Evolutionary conservation across 2,888 invertebrate genomes (phyloP).

Genomic region (Drosophila glabriapex): DNA sequence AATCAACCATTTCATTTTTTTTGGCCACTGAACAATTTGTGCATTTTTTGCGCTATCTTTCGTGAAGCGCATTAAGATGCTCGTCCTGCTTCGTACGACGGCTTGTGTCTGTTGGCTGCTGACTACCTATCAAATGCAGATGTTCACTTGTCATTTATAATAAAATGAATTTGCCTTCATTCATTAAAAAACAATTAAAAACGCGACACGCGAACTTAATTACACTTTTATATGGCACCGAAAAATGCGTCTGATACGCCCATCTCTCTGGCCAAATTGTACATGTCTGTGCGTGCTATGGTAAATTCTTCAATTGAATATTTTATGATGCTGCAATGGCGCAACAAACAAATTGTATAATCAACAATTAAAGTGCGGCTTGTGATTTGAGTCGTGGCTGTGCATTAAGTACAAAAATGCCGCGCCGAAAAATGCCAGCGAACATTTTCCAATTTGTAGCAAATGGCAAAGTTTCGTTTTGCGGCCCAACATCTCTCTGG

Average conservation of each 20-base stretch:
- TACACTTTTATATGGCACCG: conserved; percentile 74
- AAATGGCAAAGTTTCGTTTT: conserved; percentile 69
- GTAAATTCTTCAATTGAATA: conserved; percentile 58
- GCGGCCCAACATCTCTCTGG: conserved; percentile 15
- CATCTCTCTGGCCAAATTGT: conserved; percentile 8
- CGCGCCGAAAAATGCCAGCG: conserved; percentile 15
- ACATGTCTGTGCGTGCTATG: conserved; percentile 20
- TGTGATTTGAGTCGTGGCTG: conserved; percentile 51
- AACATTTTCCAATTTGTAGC: conserved; percentile 63
- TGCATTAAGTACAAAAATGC: conserved; percentile 60
- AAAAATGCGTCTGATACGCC: conserved; percentile 34
- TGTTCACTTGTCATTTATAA: conserved; percentile 19
- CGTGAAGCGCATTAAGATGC: background rate
- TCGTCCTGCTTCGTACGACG: no score
- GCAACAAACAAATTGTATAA: conserved; percentile 59
- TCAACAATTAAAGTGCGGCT: conserved; percentile 70
- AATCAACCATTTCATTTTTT: background rate
- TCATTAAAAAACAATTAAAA: conserved; percentile 83
- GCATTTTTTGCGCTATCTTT: background rate
- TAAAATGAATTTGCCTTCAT: conserved; percentile 69
- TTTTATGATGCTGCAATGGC: conserved; percentile 48
- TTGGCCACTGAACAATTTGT: background rate
- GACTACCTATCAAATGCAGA: conserved; percentile 26
- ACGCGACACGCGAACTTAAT: conserved; percentile 81
- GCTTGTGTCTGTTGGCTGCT: background rate